Conservation (phyloP, 2,888 invertebrate species). For the Drosophila paranaensis region DNA sequence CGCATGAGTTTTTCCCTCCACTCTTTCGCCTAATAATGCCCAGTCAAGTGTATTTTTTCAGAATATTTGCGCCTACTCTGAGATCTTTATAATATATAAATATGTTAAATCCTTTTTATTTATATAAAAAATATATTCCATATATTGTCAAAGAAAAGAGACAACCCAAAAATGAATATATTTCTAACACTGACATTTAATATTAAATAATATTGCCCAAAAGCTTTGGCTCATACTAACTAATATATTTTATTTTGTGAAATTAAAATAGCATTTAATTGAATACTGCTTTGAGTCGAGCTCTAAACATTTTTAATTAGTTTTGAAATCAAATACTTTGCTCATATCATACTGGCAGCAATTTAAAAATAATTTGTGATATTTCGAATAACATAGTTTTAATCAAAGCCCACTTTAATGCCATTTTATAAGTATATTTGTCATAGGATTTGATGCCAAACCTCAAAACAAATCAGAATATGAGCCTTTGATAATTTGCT, state of each 20-base stretch:
- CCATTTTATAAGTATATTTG: not conserved
- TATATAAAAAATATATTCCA: not conserved
- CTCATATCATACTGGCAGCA: not conserved
- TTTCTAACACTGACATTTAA: not conserved
- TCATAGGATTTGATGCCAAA: constrained; percentile 2
- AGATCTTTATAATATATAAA: no score
- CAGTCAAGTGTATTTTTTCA: no score
- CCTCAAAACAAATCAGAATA: constrained; percentile 19
- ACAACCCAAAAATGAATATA: not conserved
- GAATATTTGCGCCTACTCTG: no score
- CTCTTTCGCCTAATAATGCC: not conserved
- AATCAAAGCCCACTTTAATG: not conserved
- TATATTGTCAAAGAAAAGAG: not conserved
- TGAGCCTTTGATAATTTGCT: constrained; percentile 36
- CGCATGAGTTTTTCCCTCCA: not conserved
- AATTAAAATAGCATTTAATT: not conserved
- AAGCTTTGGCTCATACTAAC: not conserved
- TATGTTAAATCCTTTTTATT: no score
- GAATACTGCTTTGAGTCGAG: not conserved
- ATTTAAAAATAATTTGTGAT: not conserved
- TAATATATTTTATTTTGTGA: not conserved
- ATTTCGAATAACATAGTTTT: not conserved
- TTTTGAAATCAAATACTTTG: not conserved
- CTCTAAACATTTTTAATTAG: not conserved
- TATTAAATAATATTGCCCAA: no score